phyloP scores from a whole-genome alignment of 2,797 vertebrate species.

The Anabas testudineus region DNA sequence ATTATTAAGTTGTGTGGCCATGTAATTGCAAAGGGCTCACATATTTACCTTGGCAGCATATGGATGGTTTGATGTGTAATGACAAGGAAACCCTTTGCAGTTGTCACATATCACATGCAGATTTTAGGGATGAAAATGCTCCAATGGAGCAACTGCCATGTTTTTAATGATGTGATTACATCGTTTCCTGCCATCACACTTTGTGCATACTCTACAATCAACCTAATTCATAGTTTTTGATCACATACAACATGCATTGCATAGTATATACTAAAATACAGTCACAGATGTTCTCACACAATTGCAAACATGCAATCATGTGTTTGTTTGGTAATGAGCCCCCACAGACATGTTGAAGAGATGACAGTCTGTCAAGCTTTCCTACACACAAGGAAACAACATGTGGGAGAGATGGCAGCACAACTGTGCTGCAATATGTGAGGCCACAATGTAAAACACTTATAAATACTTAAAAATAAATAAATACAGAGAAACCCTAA shows the following conservation, averaged over 20 bases:
- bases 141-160: not conserved
- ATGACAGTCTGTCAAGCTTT: slow-evolving; percentile 64
- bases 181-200: not conserved
- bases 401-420: slow-evolving; percentile 41
- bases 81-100: slow-evolving; percentile 5
- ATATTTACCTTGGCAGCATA: too few relatives aligned
- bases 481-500: slow-evolving; percentile 13
- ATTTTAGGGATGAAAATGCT: not conserved
- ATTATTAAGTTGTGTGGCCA: too few relatives aligned
- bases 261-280: slow-evolving; percentile 3
- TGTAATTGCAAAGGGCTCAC: not conserved
- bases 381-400: slow-evolving; percentile 49
- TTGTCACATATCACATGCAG: slow-evolving; percentile 25
- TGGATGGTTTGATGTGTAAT: not conserved
- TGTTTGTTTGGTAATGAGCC: slow-evolving; percentile 61
- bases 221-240: slow-evolving; percentile 14
- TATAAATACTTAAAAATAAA: slow-evolving; percentile 26
- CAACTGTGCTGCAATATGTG: slow-evolving; percentile 40
- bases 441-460: slow-evolving; percentile 16
- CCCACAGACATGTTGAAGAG: slow-evolving; percentile 54
- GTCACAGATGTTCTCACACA: not conserved
- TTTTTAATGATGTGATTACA: slow-evolving; percentile 2
- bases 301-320: slow-evolving; percentile 33
- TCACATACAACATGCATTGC: not conserved
- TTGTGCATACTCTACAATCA: not conserved